Evolutionary conservation across 1,140 invertebrate genomes (phyloP), one percentile per base, ranked within the genome.

Genomic region (Papilio helenus): DNA sequence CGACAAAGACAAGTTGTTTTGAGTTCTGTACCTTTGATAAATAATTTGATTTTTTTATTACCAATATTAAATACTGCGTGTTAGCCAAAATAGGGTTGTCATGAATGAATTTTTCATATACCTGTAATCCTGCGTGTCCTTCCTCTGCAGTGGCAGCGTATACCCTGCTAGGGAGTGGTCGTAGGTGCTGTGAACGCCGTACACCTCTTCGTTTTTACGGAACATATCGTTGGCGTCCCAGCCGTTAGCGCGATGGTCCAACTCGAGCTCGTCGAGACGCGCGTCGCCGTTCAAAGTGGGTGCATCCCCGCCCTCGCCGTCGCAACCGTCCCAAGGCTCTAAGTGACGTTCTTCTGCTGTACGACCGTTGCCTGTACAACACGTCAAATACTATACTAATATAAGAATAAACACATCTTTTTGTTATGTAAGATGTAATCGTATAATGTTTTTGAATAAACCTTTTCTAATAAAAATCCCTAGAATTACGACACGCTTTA

Each of bases 211-310:
- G 95, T 99, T 99, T 90, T 97, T 98, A 20, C 96, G 95, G 94
- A 99, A 99, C 98, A 99, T 99, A 82, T 99, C 98, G 91, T 98
- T 96, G 0, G 97, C 97, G 95, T 98, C 98, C 98, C 98, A 99
- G 79, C 98, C 98, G 95, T 99, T 99, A 95, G 96, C 95, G 82
- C 96, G 95, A 82, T 95, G 95, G 88, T 97, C 97, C 55, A 97
- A 94, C 82, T 96, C 96, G 76, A 96, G 92, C 29, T 92, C 90
- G 44, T 97, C 97, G 55, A 96, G 95, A 1, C 89, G 79, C 12
- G 87, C 92, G 88, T 93, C 91, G 0, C 93, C 93, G 87, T 96
- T 97, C 81, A 95, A 88, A 5, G 93, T 84, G 2, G 91, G 90
- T 55, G 92, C 85, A 88, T 96, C 95, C 42, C 89, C 89, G 4